Evolutionary conservation across 2,797 vertebrate species (phyloP).

Genomic region (Microctenopoma stevenorrisi): DNA sequence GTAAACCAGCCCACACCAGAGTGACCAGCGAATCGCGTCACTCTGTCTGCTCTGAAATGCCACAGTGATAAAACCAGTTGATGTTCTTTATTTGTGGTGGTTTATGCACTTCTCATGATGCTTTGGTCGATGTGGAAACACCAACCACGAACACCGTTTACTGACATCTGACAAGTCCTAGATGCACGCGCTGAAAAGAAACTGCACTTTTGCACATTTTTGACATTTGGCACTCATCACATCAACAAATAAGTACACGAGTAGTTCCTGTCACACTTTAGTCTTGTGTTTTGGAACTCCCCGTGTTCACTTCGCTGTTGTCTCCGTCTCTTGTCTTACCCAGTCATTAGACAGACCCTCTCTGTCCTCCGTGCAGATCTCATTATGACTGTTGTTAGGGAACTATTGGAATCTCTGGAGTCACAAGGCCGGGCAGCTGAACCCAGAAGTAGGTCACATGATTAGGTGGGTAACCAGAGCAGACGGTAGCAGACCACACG

Average conservation of each 20-base stretch:
- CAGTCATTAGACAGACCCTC: constrained; percentile 40
- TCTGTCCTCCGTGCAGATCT: constrained; percentile 58
- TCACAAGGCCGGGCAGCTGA: constrained; percentile 78
- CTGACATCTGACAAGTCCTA: neutral
- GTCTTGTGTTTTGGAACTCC: constrained; percentile 32
- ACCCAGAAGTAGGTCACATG: constrained; percentile 75
- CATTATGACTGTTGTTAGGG: constrained; percentile 60
- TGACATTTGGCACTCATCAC: constrained; percentile 17
- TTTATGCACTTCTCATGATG: neutral
- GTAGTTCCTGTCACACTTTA: constrained; percentile 6
- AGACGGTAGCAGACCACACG: constrained; percentile 44
- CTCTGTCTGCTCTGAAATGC: neutral
- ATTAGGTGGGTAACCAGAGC: constrained; percentile 64
- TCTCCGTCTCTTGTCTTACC: constrained; percentile 27
- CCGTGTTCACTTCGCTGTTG: constrained; percentile 28
- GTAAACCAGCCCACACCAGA: constrained; percentile 19
- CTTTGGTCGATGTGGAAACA: neutral
- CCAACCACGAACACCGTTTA: neutral
- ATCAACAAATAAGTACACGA: neutral
- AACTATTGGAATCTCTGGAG: constrained; percentile 67
- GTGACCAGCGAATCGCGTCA: neutral
- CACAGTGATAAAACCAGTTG: neutral
- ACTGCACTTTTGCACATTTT: no score
- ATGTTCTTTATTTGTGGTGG: neutral
- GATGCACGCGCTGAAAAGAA: neutral